These are phyloP conservation scores for Chiloscyllium punctatum DNA, from an alignment of 2,797 vertebrate species.

Conservation along the genomic window DNA sequence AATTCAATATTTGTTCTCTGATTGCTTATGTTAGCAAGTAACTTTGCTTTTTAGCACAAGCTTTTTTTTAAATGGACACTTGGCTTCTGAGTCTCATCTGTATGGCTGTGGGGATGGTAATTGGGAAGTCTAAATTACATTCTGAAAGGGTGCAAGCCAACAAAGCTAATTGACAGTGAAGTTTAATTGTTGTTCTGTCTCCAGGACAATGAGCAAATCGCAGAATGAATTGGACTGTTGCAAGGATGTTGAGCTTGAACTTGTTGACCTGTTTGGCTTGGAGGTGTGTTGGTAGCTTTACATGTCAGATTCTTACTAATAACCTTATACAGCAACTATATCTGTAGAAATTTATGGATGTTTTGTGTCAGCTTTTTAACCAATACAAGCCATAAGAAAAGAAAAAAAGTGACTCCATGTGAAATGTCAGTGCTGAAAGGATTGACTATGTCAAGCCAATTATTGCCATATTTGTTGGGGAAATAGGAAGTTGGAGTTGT, in stretches of 20 bases:
- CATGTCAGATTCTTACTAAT: too few species aligned
- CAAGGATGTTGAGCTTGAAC: not conserved
- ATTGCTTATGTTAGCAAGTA: not conserved
- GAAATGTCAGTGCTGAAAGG: too few species aligned
- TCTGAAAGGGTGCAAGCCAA: not conserved
- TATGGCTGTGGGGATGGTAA: not conserved
- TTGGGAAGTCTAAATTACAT: not conserved
- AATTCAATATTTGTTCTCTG: not conserved
- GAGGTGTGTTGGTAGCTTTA: not conserved
- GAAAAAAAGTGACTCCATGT: too few species aligned
- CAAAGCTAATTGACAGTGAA: not conserved
- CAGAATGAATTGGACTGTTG: not conserved
- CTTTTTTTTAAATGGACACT: too few species aligned
- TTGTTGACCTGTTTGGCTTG: not conserved
- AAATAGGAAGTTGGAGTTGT: too few species aligned
- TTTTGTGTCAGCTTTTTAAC: too few species aligned
- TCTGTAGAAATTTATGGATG: too few species aligned
- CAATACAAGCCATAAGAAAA: too few species aligned
- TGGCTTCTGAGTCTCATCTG: not conserved
- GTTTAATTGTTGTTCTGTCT: not conserved
- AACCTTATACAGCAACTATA: too few species aligned
- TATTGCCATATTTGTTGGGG: too few species aligned
- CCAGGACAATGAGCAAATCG: not conserved
- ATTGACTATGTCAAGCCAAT: too few species aligned
- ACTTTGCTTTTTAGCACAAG: not conserved